Evolutionary conservation across 2,888 invertebrate species (phyloP), one percentile per base, ranked within the genome.

Genomic region (Diloba caeruleocephala): DNA sequence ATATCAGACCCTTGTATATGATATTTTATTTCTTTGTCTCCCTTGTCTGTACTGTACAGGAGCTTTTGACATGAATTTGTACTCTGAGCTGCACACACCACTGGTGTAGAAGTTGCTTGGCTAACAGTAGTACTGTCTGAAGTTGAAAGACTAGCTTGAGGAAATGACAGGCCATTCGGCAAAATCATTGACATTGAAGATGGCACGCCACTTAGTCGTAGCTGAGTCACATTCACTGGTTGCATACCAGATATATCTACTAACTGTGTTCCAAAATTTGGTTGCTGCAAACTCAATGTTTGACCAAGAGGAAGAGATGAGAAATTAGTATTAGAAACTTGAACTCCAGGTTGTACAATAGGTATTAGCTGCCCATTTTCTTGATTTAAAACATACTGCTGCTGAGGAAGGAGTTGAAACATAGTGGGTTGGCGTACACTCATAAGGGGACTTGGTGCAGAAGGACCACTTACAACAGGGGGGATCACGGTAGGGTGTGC

Each of bases 161-260:
- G 91, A 59, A 92, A 87, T 7, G 87, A 71, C 1, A 90, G 55
- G 0, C 92, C 89, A 72, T 92, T 93, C 0, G 91, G 92, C 26
- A 92, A 72, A 61, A 93, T 87, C 92, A 92, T 93, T 26, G 92
- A 92, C 92, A 93, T 92, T 10, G 93, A 91, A 25, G 90, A 89
- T 2, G 92, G 92, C 1, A 90, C 90, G 13, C 92, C 90, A 59
- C 91, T 91, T 29, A 93, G 61, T 19, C 93, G 61, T 28, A 93
- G 67, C 45, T 92, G 93, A 8, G 92, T 92, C 0, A 92, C 88
- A 75, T 92, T 93, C 1, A 92, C 87, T 0, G 92, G 93, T 58
- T 93, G 93, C 89, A 93, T 90, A 54, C 74, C 89, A 6, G 92
- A 90, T 62, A 93, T 75, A 71, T 93, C 93, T 9, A 93, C 88